These are phyloP conservation scores for Drosophila nikananu DNA, from an alignment of 1,140 invertebrate genomes.

Conservation along the genomic window DNA sequence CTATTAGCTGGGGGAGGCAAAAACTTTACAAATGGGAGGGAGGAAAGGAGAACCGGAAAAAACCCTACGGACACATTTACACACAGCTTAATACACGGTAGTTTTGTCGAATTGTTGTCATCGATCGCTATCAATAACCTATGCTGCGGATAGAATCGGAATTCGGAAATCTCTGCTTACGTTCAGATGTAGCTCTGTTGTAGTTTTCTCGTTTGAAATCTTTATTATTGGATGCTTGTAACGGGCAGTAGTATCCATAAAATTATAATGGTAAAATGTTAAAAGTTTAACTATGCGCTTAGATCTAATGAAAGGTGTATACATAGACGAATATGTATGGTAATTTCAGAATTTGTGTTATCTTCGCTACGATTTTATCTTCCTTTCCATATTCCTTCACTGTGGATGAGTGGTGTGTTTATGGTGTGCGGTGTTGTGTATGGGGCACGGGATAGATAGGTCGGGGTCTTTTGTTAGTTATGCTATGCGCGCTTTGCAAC, in stretches of 20 bases:
- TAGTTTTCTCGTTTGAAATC: conserved; percentile 74
- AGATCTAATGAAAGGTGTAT: conserved; percentile 85
- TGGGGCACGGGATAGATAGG: conserved; percentile 8
- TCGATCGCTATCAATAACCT: conserved; percentile 12
- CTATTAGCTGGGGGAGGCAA: conserved; percentile 57
- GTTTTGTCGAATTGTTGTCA: conserved; percentile 6
- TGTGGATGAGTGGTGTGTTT: conserved; percentile 28
- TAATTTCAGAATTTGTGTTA: conserved; percentile 59
- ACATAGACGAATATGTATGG: conserved; percentile 84
- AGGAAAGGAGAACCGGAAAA: conserved; percentile 26
- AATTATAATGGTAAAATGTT: conserved; percentile 85
- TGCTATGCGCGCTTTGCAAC: conserved; percentile 78
- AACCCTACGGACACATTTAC: conserved; percentile 70
- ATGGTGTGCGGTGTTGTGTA: conserved; percentile 18
- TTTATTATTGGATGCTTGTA: conserved; percentile 85
- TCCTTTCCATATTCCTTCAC: conserved; percentile 25
- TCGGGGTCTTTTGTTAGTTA: conserved; percentile 56
- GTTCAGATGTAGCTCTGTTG: conserved; percentile 10
- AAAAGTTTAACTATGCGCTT: conserved; percentile 85
- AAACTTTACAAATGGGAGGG: conserved; percentile 60
- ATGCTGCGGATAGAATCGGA: conserved; percentile 15
- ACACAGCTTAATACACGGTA: conserved; percentile 47
- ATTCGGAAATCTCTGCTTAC: conserved; percentile 17
- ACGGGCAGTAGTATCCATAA: conserved; percentile 85
- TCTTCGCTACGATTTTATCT: conserved; percentile 53